Evolutionary conservation across 2,888 invertebrate genomes (phyloP), one percentile per base, ranked within the genome.

Genomic region (Sinopyrophorus schimmeli): DNA sequence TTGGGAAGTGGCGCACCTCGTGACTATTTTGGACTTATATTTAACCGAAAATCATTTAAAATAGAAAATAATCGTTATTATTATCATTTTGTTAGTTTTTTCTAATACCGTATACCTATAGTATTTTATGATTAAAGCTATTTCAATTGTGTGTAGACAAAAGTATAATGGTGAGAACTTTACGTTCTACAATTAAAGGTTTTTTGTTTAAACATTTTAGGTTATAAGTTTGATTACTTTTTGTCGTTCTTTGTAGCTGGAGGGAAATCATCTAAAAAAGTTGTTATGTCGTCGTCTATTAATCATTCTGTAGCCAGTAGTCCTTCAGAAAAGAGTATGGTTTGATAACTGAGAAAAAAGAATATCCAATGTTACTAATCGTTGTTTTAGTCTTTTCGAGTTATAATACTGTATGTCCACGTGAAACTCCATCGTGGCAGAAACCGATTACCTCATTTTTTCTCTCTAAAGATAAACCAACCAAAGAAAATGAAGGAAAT

Each of bases 401-500:
- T 1, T 80, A 80, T 0, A 80, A 81, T 61, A 64, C 79, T 0
- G 76, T 78, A 11, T 77, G 76, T 61, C 79, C 74, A 0, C 64
- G 80, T 2, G 79, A 80, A 44, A 81, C 79, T 0, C 80, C 81
- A 0, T 71, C 70, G 9, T 81, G 81, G 81, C 80, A 81, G 64
- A 74, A 73, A 23, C 76, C 79, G 0, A 81, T 81, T 48, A 80
- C 79, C 1, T 74, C 62, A 20, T 81, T 81, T 66, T 77, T 79
- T 44, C 18, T 18, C 12, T 2, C 5, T 15, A 15, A 14, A 2
- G 24, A 41, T 15, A 40, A 47, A 12, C 11, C 9, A 7, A 4
- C 12, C 5, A 9, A 10, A 7, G 15, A 23, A 10, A 15, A 15
- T 4, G 10, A 4, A 16, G 24, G n/a, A 15, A 20, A 40, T 26